These are phyloP conservation scores for Callyntrura sp. DNA, from an alignment of 2,888 invertebrate genomes.

Conservation along the genomic window DNA sequence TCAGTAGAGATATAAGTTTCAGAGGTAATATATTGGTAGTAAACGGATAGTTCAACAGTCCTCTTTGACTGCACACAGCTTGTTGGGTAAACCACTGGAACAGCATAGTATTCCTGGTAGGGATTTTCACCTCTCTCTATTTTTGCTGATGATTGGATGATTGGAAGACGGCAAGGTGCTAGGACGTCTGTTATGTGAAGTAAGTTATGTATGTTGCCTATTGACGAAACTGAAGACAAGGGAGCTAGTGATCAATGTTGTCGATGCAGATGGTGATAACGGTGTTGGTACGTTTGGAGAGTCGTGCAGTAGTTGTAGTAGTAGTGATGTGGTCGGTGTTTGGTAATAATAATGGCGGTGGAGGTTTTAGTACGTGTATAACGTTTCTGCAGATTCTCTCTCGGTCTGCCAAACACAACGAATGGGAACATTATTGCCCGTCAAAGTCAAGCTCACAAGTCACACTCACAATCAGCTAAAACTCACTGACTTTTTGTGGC, in stretches of 20 bases:
- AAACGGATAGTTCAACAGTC: constrained; percentile 21
- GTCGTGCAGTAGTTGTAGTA: not conserved
- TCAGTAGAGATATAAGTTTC: not conserved
- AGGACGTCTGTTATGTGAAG: not conserved
- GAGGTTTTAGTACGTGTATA: constrained; percentile 28
- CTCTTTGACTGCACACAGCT: too few relatives aligned
- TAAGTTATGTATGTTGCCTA: not conserved
- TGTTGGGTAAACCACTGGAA: constrained; percentile 22
- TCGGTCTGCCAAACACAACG: constrained; percentile 25
- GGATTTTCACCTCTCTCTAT: constrained; percentile 39
- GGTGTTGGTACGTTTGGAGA: not conserved
- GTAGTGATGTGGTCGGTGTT: constrained; percentile 31
- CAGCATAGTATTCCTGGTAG: constrained; percentile 21
- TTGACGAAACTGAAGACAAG: constrained; percentile 30
- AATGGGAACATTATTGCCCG: constrained; percentile 64
- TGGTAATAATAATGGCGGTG: constrained; percentile 42
- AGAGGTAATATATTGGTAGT: constrained; percentile 8
- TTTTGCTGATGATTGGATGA: constrained; percentile 36
- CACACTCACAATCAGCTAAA: constrained; percentile 52
- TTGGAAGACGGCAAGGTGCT: constrained; percentile 17
- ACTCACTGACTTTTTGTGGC: constrained; percentile 55
- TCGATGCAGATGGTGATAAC: constrained; percentile 22
- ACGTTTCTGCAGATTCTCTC: not conserved
- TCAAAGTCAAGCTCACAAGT: constrained; percentile 69
- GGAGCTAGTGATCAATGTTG: not conserved